Conservation (phyloP, 2,113 vertebrate species). For the Mugil cephalus region DNA sequence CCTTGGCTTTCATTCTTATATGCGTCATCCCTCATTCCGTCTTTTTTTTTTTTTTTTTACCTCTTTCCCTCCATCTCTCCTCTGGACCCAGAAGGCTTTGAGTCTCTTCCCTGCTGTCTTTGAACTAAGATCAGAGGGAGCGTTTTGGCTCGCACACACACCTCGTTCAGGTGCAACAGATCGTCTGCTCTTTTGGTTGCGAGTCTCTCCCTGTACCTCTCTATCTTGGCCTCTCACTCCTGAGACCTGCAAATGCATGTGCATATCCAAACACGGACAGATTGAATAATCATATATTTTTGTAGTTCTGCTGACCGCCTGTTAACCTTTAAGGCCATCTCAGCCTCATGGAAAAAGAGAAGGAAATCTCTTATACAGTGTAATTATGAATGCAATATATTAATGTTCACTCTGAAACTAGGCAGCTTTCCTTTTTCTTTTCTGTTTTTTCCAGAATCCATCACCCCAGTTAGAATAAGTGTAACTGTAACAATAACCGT, state of each 20-base stretch:
- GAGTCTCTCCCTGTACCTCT: slow-evolving; percentile 9
- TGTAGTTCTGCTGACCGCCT: background rate
- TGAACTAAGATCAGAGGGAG: slow-evolving; percentile 86
- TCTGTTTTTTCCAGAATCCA: background rate
- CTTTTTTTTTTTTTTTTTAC: too few relatives aligned
- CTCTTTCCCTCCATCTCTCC: slow-evolving; percentile 60
- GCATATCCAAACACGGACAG: background rate
- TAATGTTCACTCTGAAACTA: background rate
- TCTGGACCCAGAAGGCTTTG: slow-evolving; percentile 79
- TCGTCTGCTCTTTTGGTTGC: slow-evolving; percentile 55
- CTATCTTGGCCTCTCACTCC: background rate
- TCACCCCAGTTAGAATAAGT: too few relatives aligned
- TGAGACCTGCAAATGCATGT: background rate
- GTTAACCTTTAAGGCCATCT: background rate
- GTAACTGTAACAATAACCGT: too few relatives aligned
- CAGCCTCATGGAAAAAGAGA: too few relatives aligned
- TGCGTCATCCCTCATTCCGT: slow-evolving; percentile 49
- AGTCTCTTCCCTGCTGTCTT: slow-evolving; percentile 83
- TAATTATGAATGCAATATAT: background rate
- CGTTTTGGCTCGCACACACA: slow-evolving; percentile 71
- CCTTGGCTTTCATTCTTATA: slow-evolving; percentile 47
- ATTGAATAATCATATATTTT: background rate
- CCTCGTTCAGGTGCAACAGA: slow-evolving; percentile 79
- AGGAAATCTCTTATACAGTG: too few relatives aligned
- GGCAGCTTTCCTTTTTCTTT: background rate